These are phyloP conservation scores for Chloroceryle aenea DNA, from an alignment of 2,113 vertebrate genomes.

Conservation along the genomic window DNA sequence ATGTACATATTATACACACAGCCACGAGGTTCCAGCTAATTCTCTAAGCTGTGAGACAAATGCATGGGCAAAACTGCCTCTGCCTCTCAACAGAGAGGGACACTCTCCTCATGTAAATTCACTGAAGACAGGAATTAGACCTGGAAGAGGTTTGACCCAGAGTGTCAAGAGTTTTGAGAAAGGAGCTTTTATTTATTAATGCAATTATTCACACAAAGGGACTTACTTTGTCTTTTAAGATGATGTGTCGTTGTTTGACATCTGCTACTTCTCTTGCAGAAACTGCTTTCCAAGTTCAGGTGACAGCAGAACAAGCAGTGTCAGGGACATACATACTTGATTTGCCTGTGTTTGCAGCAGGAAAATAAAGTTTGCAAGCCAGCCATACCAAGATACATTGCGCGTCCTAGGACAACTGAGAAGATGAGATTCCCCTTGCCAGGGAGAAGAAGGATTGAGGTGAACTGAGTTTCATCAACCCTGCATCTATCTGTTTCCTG, in stretches of 20 bases:
- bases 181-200: conserved; percentile 39
- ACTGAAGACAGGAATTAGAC: background rate
- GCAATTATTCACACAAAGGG: conserved; percentile 38
- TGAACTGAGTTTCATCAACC: background rate
- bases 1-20: background rate
- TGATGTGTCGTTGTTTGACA: conserved; percentile 12
- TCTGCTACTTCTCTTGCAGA: conserved; percentile 5
- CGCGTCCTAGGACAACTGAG: background rate
- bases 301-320: background rate
- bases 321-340: background rate
- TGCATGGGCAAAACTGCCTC: background rate
- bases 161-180: conserved; percentile 39
- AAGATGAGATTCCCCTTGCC: background rate
- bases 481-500: background rate
- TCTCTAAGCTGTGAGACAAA: conserved; percentile 41
- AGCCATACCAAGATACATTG: background rate
- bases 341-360: background rate
- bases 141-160: background rate
- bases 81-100: background rate
- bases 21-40: background rate
- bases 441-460: background rate
- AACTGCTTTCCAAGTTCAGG: background rate
- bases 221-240: conserved; percentile 31
- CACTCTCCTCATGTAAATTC: conserved; percentile 29
- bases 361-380: background rate